Percentiles rank a stretch among this genome's conserved stretches.
These are phyloP conservation scores for Gallirallus australis DNA, from an alignment of 2,797 vertebrate species.

Conservation along the genomic window DNA sequence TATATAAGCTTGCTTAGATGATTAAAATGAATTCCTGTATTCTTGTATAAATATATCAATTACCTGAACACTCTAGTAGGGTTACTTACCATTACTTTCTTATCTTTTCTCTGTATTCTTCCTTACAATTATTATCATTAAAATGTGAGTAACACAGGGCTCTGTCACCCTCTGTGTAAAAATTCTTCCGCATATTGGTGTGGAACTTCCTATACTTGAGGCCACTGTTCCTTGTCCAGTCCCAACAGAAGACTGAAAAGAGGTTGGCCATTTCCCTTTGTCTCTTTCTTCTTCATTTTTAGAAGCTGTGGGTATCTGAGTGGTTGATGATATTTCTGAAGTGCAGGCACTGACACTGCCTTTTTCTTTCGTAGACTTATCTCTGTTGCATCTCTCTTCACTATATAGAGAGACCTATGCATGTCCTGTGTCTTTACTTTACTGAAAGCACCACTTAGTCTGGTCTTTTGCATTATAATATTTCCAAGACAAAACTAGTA, in stretches of 20 bases:
- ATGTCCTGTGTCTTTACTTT: neutral
- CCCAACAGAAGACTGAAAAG: too few relatives aligned
- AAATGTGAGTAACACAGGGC: neutral
- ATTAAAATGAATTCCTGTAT: neutral
- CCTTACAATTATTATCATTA: neutral
- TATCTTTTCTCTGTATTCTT: neutral
- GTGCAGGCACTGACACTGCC: too few relatives aligned
- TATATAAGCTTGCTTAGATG: neutral
- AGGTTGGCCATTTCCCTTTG: too few relatives aligned
- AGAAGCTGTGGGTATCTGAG: neutral
- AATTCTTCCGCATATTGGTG: too few relatives aligned
- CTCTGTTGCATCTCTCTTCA: neutral
- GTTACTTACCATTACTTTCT: neutral
- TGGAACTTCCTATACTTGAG: too few relatives aligned
- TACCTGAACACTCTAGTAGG: neutral
- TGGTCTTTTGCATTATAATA: neutral
- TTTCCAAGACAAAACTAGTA: neutral
- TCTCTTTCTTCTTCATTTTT: neutral
- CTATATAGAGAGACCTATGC: rapidly evolving
- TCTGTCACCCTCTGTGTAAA: too few relatives aligned
- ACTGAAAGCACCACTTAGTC: neutral
- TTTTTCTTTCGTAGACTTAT: neutral
- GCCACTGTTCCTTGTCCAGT: too few relatives aligned
- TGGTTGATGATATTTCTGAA: neutral
- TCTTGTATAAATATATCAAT: neutral